These are phyloP conservation scores for Anas capensis DNA, from an alignment of 2,797 vertebrate species.

Conservation along the genomic window DNA sequence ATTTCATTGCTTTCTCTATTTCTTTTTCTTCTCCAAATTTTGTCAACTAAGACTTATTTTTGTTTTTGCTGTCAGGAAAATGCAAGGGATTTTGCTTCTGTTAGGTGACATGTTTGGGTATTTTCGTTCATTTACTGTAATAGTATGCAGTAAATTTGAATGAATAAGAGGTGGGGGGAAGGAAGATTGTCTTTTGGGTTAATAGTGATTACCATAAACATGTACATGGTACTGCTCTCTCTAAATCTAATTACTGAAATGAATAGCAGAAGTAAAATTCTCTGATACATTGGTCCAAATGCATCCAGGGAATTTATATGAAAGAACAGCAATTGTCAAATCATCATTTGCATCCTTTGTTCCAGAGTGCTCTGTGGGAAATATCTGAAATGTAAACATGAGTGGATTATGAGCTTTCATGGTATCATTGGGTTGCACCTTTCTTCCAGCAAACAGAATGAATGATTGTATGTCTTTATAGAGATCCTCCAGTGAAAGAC, in stretches of 20 bases:
- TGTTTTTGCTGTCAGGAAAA: constrained; percentile 1
- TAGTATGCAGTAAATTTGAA: constrained; percentile 36
- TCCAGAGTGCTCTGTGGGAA: constrained; percentile 38
- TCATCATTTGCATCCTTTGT: constrained; percentile 35
- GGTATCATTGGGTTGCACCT: constrained; percentile 61
- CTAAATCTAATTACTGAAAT: constrained; percentile 62
- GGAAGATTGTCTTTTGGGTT: constrained; percentile 25
- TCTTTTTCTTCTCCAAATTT: neutral
- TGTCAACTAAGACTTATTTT: neutral
- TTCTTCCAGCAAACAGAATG: constrained; percentile 31
- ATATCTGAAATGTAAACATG: constrained; percentile 58
- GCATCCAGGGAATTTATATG: constrained; percentile 19
- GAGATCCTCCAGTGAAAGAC: constrained; percentile 29
- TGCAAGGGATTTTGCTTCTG: neutral
- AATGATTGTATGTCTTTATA: constrained; percentile 20
- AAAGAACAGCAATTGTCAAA: constrained; percentile 51
- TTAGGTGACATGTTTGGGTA: neutral
- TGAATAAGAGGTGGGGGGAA: neutral
- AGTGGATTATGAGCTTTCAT: constrained; percentile 63
- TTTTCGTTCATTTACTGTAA: neutral
- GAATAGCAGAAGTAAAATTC: constrained; percentile 37
- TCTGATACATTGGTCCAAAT: constrained; percentile 1
- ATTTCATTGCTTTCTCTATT: neutral
- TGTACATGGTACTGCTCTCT: neutral
- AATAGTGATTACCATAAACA: constrained; percentile 32